Conservation (phyloP, 30 jellyfish, hydroid and myxozoan genomes). For the Nemopilema nomurai region DNA sequence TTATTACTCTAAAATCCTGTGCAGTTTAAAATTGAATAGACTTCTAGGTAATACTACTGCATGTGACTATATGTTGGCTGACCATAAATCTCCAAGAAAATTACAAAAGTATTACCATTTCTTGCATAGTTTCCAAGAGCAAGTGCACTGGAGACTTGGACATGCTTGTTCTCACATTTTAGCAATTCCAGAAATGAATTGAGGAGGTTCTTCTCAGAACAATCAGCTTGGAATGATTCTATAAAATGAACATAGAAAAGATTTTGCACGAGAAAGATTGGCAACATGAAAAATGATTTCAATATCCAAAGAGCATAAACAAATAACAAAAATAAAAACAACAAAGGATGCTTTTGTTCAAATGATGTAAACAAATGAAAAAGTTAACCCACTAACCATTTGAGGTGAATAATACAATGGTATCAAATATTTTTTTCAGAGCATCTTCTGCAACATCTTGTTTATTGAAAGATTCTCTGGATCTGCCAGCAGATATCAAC, state of each 20-base stretch:
- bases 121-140: slow-evolving; percentile 93
- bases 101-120: slow-evolving; percentile 61
- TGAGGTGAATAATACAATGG: slow-evolving; percentile 76
- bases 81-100: no score
- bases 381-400: slow-evolving; percentile 72
- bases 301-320: not conserved
- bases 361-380: not conserved
- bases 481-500: slow-evolving; percentile 32
- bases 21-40: no score
- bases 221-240: slow-evolving; percentile 27
- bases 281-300: no score
- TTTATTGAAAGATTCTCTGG: slow-evolving; percentile 52
- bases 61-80: no score
- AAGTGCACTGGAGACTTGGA: slow-evolving; percentile 82
- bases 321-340: not conserved
- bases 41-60: no score
- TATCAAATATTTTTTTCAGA: slow-evolving; percentile 69
- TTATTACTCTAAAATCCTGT: no score
- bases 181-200: slow-evolving; percentile 65
- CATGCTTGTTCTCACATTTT: slow-evolving; percentile 60
- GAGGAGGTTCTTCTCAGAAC: slow-evolving; percentile 39
- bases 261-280: not conserved
- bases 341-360: not conserved
- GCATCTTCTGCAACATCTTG: slow-evolving; percentile 34
- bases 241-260: not conserved